phyloP scores from a whole-genome alignment of 2,797 vertebrate genomes.

The Tragelaphus oryx region DNA sequence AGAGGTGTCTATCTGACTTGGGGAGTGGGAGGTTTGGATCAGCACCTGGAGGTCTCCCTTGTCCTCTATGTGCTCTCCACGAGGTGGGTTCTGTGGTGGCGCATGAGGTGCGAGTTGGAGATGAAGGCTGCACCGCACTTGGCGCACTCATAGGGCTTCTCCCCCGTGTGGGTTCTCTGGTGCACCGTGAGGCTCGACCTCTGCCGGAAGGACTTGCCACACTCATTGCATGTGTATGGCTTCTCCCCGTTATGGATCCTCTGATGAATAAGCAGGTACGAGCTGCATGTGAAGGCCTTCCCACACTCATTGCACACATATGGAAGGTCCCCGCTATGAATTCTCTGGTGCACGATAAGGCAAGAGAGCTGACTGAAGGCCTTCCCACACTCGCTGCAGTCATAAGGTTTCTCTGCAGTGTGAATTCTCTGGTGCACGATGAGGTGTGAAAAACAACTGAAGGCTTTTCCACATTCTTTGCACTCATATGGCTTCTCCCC shows the following conservation, averaged over 20 bases:
- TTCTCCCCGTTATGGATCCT: conserved; percentile 51
- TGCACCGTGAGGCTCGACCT: conserved; percentile 53
- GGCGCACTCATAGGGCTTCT: conserved; percentile 43
- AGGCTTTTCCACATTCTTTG: conserved; percentile 72
- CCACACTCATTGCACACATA: conserved; percentile 63
- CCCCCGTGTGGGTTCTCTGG: neutral
- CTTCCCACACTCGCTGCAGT: conserved; percentile 70
- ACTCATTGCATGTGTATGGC: conserved; percentile 14
- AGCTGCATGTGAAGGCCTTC: conserved; percentile 61
- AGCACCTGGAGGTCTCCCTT: conserved; percentile 54
- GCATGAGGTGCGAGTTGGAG: conserved; percentile 64
- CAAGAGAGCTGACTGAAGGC: conserved; percentile 73
- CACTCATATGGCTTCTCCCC: conserved; percentile 76
- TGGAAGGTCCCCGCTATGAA: conserved; percentile 71
- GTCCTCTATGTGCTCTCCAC: neutral
- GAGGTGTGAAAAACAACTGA: conserved; percentile 67
- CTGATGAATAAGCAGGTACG: conserved; percentile 53
- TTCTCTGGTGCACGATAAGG: conserved; percentile 74
- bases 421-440: conserved; percentile 58
- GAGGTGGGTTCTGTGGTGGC: conserved; percentile 53
- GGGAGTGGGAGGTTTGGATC: neutral
- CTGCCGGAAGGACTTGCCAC: conserved; percentile 58
- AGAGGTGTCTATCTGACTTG: neutral
- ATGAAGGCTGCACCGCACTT: conserved; percentile 67
- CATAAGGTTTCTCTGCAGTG: conserved; percentile 57